Conservation (phyloP, 2,797 vertebrate genomes). For the Remorina albescens region DNA sequence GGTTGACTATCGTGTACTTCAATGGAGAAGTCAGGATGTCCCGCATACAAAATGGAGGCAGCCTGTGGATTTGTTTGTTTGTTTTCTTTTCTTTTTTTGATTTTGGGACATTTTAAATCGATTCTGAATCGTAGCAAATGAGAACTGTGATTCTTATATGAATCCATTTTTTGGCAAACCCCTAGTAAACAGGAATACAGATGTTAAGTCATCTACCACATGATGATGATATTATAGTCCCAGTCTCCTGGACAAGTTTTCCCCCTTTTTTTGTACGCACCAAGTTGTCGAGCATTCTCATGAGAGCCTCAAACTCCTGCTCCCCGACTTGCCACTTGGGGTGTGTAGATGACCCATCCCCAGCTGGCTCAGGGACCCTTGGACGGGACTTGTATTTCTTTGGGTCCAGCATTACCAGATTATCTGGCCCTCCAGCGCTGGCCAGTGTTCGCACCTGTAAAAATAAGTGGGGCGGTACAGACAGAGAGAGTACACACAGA, state of each 20-base stretch:
- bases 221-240: neutral
- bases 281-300: constrained; percentile 99
- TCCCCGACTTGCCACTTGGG: constrained; percentile 96
- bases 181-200: too few species aligned
- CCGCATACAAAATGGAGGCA: too few species aligned
- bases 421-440: constrained; percentile 96
- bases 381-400: constrained; percentile 93
- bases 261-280: constrained; percentile 71
- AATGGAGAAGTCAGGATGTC: too few species aligned
- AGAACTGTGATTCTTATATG: too few species aligned
- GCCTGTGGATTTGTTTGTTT: too few species aligned
- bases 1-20: too few species aligned
- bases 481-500: constrained; percentile 28
- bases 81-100: too few species aligned
- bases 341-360: constrained; percentile 85
- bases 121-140: too few species aligned
- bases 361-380: constrained; percentile 87
- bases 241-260: neutral
- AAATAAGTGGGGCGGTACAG: constrained; percentile 9
- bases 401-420: constrained; percentile 95
- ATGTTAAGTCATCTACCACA: neutral
- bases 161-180: too few species aligned
- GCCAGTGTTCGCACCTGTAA: constrained; percentile 95
- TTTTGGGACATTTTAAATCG: too few species aligned
- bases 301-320: constrained; percentile 98